Conservation (phyloP, 2,797 vertebrate species). For the Argyrosomus regius region DNA sequence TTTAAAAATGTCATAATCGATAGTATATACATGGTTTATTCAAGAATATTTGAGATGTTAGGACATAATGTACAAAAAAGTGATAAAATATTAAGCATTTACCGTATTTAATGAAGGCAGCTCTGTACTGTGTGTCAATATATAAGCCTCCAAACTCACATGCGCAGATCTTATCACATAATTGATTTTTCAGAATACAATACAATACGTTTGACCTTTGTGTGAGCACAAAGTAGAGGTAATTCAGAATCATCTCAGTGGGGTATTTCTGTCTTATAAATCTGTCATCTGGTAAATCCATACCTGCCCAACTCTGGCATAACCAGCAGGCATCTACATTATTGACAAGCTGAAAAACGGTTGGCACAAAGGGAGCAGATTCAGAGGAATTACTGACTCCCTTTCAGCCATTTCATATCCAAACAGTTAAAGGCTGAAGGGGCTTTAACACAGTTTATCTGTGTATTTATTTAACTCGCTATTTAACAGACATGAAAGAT, state of each 20-base stretch:
- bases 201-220: conserved; percentile 48
- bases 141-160: conserved; percentile 30
- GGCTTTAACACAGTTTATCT: conserved; percentile 18
- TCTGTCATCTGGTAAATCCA: conserved; percentile 58
- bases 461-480: conserved; percentile 22
- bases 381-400: conserved; percentile 38
- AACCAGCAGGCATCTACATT: conserved; percentile 61
- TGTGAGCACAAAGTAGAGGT: conserved; percentile 20
- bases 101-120: neutral
- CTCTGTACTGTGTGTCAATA: neutral
- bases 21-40: neutral
- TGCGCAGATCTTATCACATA: conserved; percentile 48
- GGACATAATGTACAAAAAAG: neutral
- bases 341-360: conserved; percentile 54
- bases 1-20: neutral
- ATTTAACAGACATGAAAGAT: conserved; percentile 3
- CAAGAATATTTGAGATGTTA: neutral
- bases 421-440: conserved; percentile 9
- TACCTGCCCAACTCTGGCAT: conserved; percentile 22
- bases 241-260: conserved; percentile 42
- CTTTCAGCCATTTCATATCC: conserved; percentile 27
- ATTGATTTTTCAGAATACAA: conserved; percentile 61
- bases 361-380: conserved; percentile 39
- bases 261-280: conserved; percentile 52
- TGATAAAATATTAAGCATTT: neutral